Evolutionary conservation across 53 echinoderm and acorn worm species (phyloP), one percentile per base, ranked within the genome.

Genomic region (Zoroaster sp.): DNA sequence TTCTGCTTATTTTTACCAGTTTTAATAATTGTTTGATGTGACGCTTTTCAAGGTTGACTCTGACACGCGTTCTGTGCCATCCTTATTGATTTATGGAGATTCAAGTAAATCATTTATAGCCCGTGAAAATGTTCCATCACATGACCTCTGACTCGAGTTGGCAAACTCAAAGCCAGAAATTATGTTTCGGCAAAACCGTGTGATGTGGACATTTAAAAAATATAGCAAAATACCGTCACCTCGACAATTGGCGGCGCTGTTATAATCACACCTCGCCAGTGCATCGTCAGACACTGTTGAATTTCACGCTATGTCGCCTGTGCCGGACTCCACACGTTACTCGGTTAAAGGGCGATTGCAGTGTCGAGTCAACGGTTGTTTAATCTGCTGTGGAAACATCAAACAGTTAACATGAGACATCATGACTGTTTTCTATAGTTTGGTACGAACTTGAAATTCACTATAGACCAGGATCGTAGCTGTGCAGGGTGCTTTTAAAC

Each of bases 251-350:
- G 85, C 51, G 85, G 49, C 70, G 14, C 85, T 46, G 71, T 85
- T 69, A 28, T 37, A 21, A 69, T 85, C 8, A 85, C 85, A 85
- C 85, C 85, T 44, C 17, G 51, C 70, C 21, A 15, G 45, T 83
- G 85, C 85, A 32, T 49, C 35, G 46, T 6, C 72, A 28, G 70
- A 85, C 85, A 70, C 51, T 85, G 85, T 85, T 51, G 66, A 9
- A 36, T 85, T 85, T 85, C 85, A 85, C 85, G 85, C 85, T 69
- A 20, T 10, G n/a, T 23, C 52, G 85, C 85, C 70, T 85, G 49
- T 37, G 13, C 34, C 35, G 4, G 37, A 71, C 30, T 70, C 49
- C 71, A 49, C 70, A 40, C 39, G 0, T 36, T 20, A 38, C 46
- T 45, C n/a, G 49, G 52, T 85, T 85, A 85, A 85, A 85, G 85